Evolutionary conservation across 2,888 invertebrate species (phyloP), one percentile per base, ranked within the genome.

Genomic region (Orthonychiurus folsomi): DNA sequence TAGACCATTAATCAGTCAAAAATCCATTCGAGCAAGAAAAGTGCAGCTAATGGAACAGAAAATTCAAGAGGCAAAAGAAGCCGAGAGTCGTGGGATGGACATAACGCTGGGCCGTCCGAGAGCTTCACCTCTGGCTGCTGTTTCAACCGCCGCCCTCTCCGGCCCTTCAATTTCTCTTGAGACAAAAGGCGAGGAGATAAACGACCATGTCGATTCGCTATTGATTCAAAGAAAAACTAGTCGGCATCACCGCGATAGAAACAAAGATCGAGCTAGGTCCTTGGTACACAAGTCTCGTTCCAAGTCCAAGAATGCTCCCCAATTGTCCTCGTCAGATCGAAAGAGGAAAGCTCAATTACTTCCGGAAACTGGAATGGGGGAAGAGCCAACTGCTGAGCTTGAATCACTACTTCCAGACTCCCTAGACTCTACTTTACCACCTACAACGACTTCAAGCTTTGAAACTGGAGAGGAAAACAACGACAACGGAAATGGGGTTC

Each of bases 1-100:
- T 75, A 84, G 84, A 71, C 71, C 84, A 50, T 5, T 88, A 66
- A 82, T 86, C 9, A 81, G 85, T 25, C 82, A 86, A 63, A 84
- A 85, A 60, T 56, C 54, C n/a, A 69, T 69, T 53, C 61, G 65
- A n/a, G 66, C 66, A 21, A 53, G 63, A 18, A 69, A 69, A 52
- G 61, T 64, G 20, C 61, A 65, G 24, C 59, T 67, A 21, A 50
- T 37, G 37, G 15, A 37, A 5, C 9, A 9, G 37, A 37, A 37
- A 37, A 37, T 37, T 5, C 37, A 9, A n/a, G n/a, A n/a, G 37
- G 37, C 37, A 37, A 5, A 37, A 37, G 37, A n/a, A n/a, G n/a
- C n/a, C n/a, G n/a, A n/a, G n/a, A n/a, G n/a, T n/a, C n/a, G n/a
- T n/a, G n/a, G n/a, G n/a, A n/a, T n/a, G n/a, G n/a, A n/a, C n/a